Conservation (phyloP, 2,888 invertebrate genomes). For the Phaonia tiefii region DNA sequence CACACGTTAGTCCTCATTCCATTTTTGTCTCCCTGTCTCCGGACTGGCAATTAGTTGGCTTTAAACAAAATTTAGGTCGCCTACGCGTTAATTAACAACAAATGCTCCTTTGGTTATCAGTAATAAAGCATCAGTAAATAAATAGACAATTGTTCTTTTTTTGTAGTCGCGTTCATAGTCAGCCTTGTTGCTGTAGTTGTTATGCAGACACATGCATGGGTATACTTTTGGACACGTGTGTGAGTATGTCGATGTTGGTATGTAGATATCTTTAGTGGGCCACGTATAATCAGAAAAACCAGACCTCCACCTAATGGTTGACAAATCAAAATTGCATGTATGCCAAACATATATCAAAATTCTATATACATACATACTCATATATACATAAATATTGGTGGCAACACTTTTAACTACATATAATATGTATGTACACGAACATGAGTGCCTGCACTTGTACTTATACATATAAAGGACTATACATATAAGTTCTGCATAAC, state of each 20-base stretch:
- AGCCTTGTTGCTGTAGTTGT: not conserved
- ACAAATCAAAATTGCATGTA: conserved; percentile 76
- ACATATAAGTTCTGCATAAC: conserved; percentile 18
- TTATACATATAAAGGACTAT: not conserved
- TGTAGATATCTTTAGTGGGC: conserved; percentile 25
- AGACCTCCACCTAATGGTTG: conserved; percentile 67
- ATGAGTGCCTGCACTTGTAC: not conserved
- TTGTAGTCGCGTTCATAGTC: not conserved
- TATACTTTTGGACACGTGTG: not conserved
- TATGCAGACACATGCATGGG: not conserved
- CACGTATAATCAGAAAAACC: conserved; percentile 26
- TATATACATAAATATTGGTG: too few relatives aligned
- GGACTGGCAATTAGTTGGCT: conserved; percentile 48
- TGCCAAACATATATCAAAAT: conserved; percentile 72
- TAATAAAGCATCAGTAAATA: conserved; percentile 59
- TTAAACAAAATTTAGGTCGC: conserved; percentile 62
- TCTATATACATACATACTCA: conserved; percentile 24
- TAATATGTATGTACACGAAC: too few relatives aligned
- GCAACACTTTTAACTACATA: too few relatives aligned
- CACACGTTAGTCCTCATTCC: conserved; percentile 5
- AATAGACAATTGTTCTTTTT: conserved; percentile 50
- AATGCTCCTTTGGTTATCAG: conserved; percentile 61
- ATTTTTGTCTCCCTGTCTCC: conserved; percentile 5
- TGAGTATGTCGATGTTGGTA: conserved; percentile 15
- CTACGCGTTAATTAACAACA: conserved; percentile 66